phyloP scores from a whole-genome alignment of 1,140 invertebrate genomes.

The Apis florea region DNA sequence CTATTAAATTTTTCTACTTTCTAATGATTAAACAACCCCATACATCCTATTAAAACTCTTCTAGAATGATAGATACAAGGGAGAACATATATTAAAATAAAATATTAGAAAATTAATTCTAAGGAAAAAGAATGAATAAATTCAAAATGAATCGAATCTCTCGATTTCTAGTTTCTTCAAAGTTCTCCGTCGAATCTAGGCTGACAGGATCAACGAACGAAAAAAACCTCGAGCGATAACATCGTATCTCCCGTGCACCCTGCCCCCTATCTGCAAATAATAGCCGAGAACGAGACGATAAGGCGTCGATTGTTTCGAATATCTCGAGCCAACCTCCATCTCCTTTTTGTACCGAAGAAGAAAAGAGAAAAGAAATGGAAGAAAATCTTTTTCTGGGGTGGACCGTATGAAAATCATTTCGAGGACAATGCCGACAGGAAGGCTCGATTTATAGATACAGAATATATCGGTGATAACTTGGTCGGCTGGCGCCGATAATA shows the following conservation, averaged over 20 bases:
- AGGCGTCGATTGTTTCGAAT: slow-evolving; percentile 44
- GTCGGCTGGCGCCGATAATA: slow-evolving; percentile 16
- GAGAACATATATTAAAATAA: too few species aligned
- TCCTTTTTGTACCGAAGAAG: neutral
- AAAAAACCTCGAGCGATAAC: slow-evolving; percentile 38
- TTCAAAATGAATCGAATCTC: neutral
- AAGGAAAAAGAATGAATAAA: too few species aligned
- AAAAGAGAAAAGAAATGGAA: neutral
- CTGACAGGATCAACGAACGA: neutral
- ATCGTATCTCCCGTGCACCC: slow-evolving; percentile 4
- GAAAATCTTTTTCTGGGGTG: neutral
- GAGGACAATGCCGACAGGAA: neutral
- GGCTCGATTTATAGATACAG: slow-evolving; percentile 3
- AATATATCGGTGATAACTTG: neutral
- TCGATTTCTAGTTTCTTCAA: neutral
- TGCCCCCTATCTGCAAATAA: slow-evolving; percentile 56
- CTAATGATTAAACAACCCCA: too few species aligned
- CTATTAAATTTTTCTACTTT: too few species aligned
- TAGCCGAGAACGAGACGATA: slow-evolving; percentile 43
- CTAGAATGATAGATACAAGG: too few species aligned
- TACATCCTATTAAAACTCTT: too few species aligned
- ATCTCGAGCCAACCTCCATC: neutral
- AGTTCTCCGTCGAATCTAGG: neutral
- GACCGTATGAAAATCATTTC: neutral
- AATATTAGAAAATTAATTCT: too few species aligned